Conservation (phyloP, 2,113 vertebrate species). For the Ailurus styani region DNA sequence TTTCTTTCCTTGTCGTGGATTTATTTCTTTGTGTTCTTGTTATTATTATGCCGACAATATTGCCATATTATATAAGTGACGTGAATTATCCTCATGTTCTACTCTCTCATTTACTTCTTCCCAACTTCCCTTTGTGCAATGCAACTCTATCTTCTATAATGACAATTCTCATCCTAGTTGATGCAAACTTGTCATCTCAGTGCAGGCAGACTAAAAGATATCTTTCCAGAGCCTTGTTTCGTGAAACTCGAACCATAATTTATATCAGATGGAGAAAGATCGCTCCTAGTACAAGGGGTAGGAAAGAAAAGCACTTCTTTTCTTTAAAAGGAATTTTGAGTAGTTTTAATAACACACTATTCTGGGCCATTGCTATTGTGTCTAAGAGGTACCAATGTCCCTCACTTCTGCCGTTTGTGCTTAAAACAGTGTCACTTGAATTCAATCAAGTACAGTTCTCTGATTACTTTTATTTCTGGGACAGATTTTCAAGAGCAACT, state of each 20-base stretch:
- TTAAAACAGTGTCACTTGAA: conserved; percentile 69
- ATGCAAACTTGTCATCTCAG: conserved; percentile 27
- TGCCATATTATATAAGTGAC: background rate
- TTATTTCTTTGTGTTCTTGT: background rate
- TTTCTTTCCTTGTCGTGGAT: background rate
- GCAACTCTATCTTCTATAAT: background rate
- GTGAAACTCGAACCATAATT: conserved; percentile 61
- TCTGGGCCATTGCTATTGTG: conserved; percentile 63
- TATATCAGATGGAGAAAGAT: conserved; percentile 57
- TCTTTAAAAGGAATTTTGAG: conserved; percentile 63
- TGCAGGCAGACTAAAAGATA: conserved; percentile 39
- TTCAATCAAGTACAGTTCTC: conserved; percentile 63
- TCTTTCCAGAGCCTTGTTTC: conserved; percentile 43
- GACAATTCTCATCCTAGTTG: background rate
- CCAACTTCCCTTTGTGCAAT: background rate
- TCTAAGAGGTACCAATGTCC: conserved; percentile 57
- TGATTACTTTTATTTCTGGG: conserved; percentile 70
- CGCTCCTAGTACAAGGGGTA: conserved; percentile 23
- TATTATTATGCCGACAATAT: background rate
- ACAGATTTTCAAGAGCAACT: conserved; percentile 69
- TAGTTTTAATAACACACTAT: conserved; percentile 72
- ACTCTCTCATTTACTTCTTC: background rate
- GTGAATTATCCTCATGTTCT: background rate
- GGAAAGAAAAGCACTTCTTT: conserved; percentile 51
- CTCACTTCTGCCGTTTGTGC: conserved; percentile 53